phyloP scores from a whole-genome alignment of 2,113 vertebrate species.

The Hippolais icterina region DNA sequence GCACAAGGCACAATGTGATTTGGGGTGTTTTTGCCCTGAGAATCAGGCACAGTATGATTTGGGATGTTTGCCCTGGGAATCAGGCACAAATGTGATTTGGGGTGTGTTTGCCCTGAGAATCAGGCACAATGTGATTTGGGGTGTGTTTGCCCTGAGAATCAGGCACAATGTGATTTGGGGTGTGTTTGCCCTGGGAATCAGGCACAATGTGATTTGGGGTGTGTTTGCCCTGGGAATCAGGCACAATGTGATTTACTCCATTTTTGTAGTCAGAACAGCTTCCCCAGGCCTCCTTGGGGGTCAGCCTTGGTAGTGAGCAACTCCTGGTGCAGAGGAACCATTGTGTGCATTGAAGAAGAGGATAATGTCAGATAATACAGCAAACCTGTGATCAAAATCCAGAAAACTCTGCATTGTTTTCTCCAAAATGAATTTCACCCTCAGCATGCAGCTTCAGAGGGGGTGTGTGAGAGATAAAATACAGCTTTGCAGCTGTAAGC shows the following conservation, averaged over 20 bases:
- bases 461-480: not conserved
- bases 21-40: not conserved
- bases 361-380: not conserved
- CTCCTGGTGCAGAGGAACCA: not conserved
- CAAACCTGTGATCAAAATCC: not conserved
- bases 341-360: not conserved
- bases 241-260: rapidly evolving
- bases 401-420: not conserved
- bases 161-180: not conserved
- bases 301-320: not conserved
- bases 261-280: not conserved
- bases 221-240: not conserved
- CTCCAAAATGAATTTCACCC: not conserved
- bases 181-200: no score
- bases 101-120: not conserved
- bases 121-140: not conserved
- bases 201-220: not conserved
- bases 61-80: not conserved
- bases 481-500: constrained; percentile 1
- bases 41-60: not conserved
- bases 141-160: not conserved
- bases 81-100: not conserved
- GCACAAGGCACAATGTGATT: not conserved
- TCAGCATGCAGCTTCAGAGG: not conserved
- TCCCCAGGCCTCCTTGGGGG: not conserved